A percentile compares a stretch with the other conserved stretches of the same genome.
Conservation (phyloP, 30 jellyfish, hydroid and myxozoan species). For the Sanderia malayensis region DNA sequence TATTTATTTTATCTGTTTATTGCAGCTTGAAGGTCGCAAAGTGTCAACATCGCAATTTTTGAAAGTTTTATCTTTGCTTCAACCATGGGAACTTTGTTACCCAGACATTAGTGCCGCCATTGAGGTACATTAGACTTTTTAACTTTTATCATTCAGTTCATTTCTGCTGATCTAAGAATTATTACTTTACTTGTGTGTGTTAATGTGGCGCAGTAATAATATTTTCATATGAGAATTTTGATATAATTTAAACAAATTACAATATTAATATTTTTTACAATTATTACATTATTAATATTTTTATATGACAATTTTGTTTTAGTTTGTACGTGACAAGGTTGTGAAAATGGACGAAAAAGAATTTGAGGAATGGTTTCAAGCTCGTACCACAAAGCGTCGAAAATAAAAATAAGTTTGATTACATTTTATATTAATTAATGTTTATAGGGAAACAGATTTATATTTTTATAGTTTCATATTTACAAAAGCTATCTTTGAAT, state of each 20-base stretch:
- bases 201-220: no score
- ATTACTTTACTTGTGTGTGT: no score
- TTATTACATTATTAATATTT: neutral
- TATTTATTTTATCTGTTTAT: neutral
- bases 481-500: no score
- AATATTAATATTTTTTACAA: no score
- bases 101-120: constrained; percentile 94
- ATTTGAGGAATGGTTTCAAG: constrained; percentile 69
- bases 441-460: no score
- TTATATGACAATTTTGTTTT: neutral
- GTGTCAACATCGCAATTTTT: constrained; percentile 56
- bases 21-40: constrained; percentile 79
- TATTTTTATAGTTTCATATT: no score
- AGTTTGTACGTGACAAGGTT: constrained; percentile 89
- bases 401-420: neutral
- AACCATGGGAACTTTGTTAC: constrained; percentile 78
- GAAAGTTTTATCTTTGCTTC: constrained; percentile 59
- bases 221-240: no score
- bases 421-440: no score
- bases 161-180: no score
- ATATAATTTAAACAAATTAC: no score
- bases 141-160: no score
- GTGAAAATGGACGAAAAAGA: constrained; percentile 66
- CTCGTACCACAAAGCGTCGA: constrained; percentile 23
- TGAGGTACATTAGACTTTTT: no score